Base-by-base conservation (phyloP, 1,140 invertebrate genomes). In the Oppia nitens region DNA sequence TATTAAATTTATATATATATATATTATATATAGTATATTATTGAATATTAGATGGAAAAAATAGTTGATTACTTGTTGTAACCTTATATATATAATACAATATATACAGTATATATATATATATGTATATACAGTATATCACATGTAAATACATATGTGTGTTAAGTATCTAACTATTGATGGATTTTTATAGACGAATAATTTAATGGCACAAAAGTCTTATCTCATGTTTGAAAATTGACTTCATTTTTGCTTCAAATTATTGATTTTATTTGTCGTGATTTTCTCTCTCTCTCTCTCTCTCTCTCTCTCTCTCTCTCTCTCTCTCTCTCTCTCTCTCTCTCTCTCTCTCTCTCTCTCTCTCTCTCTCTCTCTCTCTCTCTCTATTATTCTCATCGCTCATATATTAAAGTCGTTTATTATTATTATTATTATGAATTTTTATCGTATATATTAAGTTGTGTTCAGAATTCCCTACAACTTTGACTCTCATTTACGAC, bases 391-490 rank as follows among this genome's bases (percentile, higher is more conserved):
- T 54, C 21, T 9, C 29, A 47, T n/a, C n/a, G n/a, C 6, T 54
- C 26, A 20, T 52, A 52, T n/a, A 21, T 21, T 52, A 12, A 11
- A 52, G 12, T 52, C 14, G 45, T n/a, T 32, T 21, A 32, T 12
- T 6, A 14, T 21, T 20, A 29, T 27, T 54, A 20, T 27, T 54
- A 54, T 32, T 54, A 54, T 21, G 53, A 32, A 21, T 27, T 27
- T 12, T 54, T 54, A 54, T 54, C 53, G 53, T 54, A 32, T 32
- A 54, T 21, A 27, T 32, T 27, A 54, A 27, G 14, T 47, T 54
- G 53, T 32, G 21, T 6, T 54, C 29, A 27, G 14, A n/a, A 14
- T 47, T 14, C n/a, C 45, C 45, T 14, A n/a, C n/a, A 14, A 47
- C 14, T 54, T 6, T 32, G 24, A 21, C 24, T 47, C 14, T n/a